Evolutionary conservation across 2,888 invertebrate species (phyloP), one percentile per base, ranked within the genome.

Genomic region (Cactoblastis cactorum): DNA sequence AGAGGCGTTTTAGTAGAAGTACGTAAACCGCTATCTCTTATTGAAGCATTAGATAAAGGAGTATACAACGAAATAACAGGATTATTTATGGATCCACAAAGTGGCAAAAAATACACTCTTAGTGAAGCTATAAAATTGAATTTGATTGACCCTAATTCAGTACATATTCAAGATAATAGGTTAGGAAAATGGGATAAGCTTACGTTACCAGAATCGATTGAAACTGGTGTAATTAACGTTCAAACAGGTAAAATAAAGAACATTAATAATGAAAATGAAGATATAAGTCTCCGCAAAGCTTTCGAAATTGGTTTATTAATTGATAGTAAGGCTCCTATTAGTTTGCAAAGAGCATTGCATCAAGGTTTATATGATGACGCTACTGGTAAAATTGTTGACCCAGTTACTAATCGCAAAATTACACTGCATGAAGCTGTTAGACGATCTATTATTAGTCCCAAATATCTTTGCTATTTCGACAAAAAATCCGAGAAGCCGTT

Each of bases 351-450:
- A 67, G 95, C 96, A 0, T 92, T 97, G 49, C 96, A 96, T 74
- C 95, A 96, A 83, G 96, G 97, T 1, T 84, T 96, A 0, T 96
- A 96, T 70, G 95, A 96, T 62, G 94, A 95, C 53, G 91, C 90
- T 53, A 93, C 93, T 0, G 96, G 96, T 9, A 96, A 95, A 87
- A 92, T 98, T 47, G 91, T 94, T 33, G 97, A 98, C 82, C 95
- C 95, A 0, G 91, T 92, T 53, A 95, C 94, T 2, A 94, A 94
- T 41, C 92, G 94, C 54, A 92, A 94, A 66, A 93, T 97, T 2
- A 96, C 96, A 1, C 79, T 97, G 35, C 95, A 96, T 63, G 96
- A 97, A 83, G 94, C 96, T 1, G 94, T 96, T 69, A 91, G 96
- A 45, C 92, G 94, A 58, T 95, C 94, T 56, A 91, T 95, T 3